These are phyloP conservation scores for Catamblyrhynchus diadema DNA, from an alignment of 2,797 vertebrate species.

Conservation along the genomic window DNA sequence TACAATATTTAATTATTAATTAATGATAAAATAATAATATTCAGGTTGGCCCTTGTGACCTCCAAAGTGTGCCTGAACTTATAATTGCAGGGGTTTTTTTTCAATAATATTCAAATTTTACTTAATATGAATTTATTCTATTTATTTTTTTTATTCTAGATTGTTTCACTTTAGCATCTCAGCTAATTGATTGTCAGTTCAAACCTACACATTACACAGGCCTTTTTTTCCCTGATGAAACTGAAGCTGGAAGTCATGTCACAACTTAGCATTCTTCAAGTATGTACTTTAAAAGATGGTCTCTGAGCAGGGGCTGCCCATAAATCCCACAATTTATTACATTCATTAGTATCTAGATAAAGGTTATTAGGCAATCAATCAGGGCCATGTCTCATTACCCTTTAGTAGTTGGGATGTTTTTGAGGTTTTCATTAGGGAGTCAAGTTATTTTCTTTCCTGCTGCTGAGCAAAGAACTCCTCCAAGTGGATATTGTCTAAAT, in stretches of 20 bases:
- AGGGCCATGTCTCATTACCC: slow-evolving; percentile 40
- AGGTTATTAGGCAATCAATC: slow-evolving; percentile 60
- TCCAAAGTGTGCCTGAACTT: neutral
- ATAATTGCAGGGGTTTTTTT: neutral
- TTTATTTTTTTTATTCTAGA: too few relatives aligned
- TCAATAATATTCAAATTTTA: neutral
- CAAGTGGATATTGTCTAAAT: slow-evolving; percentile 12
- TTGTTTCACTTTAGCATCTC: neutral
- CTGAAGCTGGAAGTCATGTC: neutral
- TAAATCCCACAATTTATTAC: slow-evolving; percentile 54
- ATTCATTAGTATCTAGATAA: slow-evolving; percentile 52
- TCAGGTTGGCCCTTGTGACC: neutral
- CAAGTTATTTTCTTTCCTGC: slow-evolving; percentile 33
- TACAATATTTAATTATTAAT: too few relatives aligned
- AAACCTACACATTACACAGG: neutral
- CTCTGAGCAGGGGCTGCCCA: neutral
- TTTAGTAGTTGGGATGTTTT: slow-evolving; percentile 53
- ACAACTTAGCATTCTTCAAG: neutral
- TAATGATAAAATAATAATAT: neutral
- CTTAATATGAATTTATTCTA: neutral
- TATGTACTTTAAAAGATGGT: slow-evolving; percentile 20
- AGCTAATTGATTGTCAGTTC: slow-evolving; percentile 3
- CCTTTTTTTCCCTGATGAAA: neutral
- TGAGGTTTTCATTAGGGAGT: slow-evolving; percentile 21
- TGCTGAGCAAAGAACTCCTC: slow-evolving; percentile 48